Evolutionary conservation across 1,140 invertebrate species (phyloP), one percentile per base, ranked within the genome.

Genomic region (Tetramorium parvispinum): DNA sequence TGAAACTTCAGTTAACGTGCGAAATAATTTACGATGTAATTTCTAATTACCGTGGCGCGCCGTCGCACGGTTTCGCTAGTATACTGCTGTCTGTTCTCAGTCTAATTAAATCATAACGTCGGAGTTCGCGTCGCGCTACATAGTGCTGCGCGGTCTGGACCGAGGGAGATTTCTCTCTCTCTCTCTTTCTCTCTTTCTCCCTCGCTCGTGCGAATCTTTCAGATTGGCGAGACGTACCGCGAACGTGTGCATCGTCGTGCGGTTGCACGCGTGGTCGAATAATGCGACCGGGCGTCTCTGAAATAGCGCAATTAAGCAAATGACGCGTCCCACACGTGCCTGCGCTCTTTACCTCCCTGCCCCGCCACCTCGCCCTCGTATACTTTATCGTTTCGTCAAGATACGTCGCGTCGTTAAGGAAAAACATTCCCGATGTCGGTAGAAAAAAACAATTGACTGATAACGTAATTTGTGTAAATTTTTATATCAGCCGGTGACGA

Each of bases 241-340:
- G 76, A 7, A 21, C 66, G 79, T 59, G 63, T 66, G 78, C 73
- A 51, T 57, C 63, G 70, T 40, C 40, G 46, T 83, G 75, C 83
- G 66, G 82, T 57, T 88, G 59, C 87, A 89, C 88, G 88, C 88
- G 68, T 77, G 85, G 87, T 77, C 87, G 83, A 89, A 82, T 83
- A 89, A 89, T 63, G 88, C 87, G 87, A 83, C 75, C 87, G 77
- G 81, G 70, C 77, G 87, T 85, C 82, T 85, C 83, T 66, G 66
- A 90, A 55, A 91, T 89, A 79, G 89, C 86, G 88, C 90, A 91
- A 91, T 91, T 91, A 91, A 90, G 91, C 91, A 91, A 91, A 91
- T 90, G 88, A 85, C 88, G 88, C 90, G 88, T 88, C 85, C 91
- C 86, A 90, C 90, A 88, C 91, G 82, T 78, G 82, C 53, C 77